Conservation (phyloP, 2,113 vertebrate genomes). For the Callipepla squamata region DNA sequence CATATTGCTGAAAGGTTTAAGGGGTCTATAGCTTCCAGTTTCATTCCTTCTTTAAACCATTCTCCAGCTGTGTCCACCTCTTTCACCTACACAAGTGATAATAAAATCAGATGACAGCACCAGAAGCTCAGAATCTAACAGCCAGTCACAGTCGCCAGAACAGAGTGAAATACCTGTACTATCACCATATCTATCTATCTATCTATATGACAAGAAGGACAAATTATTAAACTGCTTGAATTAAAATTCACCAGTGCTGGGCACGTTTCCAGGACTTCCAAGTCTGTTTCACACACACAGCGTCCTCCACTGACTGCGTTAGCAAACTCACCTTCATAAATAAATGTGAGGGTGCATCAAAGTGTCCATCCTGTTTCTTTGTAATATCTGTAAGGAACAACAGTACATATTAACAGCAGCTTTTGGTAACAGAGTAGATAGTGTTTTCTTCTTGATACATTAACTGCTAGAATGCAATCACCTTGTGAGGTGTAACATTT, state of each 20-base stretch:
- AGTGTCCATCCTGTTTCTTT: constrained; percentile 94
- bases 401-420: constrained; percentile 35
- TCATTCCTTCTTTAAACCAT: constrained; percentile 99
- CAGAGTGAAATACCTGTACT: not conserved
- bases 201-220: not conserved
- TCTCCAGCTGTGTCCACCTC: constrained; percentile 94
- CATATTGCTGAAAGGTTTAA: constrained; percentile 99
- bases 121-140: not conserved
- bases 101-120: constrained; percentile 45
- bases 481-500: not conserved
- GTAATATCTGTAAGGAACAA: constrained; percentile 85
- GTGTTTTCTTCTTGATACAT: not conserved
- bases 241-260: not conserved
- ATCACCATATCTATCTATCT: not conserved
- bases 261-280: not conserved
- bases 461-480: not conserved
- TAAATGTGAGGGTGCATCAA: constrained; percentile 89
- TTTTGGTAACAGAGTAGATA: constrained; percentile 47
- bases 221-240: not conserved
- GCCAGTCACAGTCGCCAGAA: not conserved
- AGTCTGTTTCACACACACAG: not conserved
- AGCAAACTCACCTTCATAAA: constrained; percentile 91
- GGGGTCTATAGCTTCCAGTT: constrained; percentile 97
- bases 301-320: constrained; percentile 35
- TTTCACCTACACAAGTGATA: constrained; percentile 82